Conservation (phyloP, 2,113 vertebrate genomes). For the Aleadryas rufinucha region DNA sequence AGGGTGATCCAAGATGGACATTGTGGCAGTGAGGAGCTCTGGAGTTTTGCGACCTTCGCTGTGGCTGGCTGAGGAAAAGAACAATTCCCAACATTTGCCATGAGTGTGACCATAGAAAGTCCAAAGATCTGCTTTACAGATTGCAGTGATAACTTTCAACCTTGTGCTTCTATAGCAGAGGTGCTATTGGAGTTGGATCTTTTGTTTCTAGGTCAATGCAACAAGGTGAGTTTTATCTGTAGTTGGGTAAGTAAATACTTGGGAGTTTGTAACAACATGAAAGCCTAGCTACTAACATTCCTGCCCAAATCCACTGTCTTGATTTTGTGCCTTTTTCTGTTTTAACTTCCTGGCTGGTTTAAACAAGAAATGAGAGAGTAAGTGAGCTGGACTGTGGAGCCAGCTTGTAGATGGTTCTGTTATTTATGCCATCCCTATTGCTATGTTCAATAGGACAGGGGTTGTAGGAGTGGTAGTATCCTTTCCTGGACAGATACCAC, state of each 20-base stretch:
- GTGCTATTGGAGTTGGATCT: background rate
- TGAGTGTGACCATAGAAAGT: background rate
- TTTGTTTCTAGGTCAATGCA: background rate
- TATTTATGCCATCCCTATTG: background rate
- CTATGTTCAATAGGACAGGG: background rate
- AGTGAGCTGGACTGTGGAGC: background rate
- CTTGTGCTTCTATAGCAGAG: background rate
- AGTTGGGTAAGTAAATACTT: background rate
- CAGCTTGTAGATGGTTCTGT: background rate
- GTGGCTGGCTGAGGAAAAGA: background rate
- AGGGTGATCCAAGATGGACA: background rate
- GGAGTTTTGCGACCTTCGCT: background rate
- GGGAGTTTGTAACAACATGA: background rate
- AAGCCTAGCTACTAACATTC: background rate
- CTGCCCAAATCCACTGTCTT: background rate
- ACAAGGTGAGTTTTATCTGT: background rate
- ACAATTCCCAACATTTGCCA: background rate
- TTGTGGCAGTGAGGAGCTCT: background rate
- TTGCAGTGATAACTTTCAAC: background rate
- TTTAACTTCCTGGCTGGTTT: background rate
- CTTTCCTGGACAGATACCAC: background rate
- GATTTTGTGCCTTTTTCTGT: background rate
- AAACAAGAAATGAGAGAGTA: background rate
- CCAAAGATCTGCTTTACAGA: background rate
- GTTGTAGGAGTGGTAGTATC: background rate